A percentile compares a stretch with the other conserved stretches of the same genome.
Evolutionary conservation across 2,113 vertebrate genomes (phyloP).

Genomic region (Sitta europaea): DNA sequence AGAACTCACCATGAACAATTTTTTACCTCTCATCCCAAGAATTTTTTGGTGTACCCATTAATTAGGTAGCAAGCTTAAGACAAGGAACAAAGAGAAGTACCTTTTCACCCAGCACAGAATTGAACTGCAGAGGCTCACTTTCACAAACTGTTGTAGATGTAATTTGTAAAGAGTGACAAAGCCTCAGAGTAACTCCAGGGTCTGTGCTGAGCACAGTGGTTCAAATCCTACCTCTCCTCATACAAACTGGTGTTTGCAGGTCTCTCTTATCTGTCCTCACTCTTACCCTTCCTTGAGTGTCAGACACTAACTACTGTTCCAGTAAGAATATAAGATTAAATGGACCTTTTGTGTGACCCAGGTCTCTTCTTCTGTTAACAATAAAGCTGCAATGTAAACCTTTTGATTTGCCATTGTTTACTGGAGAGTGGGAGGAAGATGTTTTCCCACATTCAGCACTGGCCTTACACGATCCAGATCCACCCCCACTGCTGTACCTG

Average conservation of each 20-base stretch:
- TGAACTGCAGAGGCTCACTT: background rate
- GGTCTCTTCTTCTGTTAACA: background rate
- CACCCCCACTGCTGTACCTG: background rate
- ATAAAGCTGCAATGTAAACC: background rate
- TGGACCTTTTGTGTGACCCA: background rate
- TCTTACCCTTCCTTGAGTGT: background rate
- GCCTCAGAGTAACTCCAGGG: background rate
- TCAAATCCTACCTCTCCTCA: background rate
- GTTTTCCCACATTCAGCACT: background rate
- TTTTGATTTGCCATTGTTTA: background rate
- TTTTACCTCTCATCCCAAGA: background rate
- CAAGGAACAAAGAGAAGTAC: background rate
- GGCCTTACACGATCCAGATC: constrained; percentile 1
- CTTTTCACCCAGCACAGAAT: background rate
- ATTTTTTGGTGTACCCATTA: background rate
- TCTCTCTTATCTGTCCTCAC: background rate
- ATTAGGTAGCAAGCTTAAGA: background rate
- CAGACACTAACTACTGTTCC: background rate
- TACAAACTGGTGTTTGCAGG: background rate
- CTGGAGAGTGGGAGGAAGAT: background rate
- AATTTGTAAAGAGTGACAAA: background rate
- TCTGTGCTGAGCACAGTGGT: background rate
- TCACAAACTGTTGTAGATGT: background rate
- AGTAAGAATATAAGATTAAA: background rate
- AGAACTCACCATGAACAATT: background rate